Percentiles rank a stretch among this genome's conserved stretches.
Conservation (phyloP, 2,113 vertebrate species). For the Tetrax tetrax region DNA sequence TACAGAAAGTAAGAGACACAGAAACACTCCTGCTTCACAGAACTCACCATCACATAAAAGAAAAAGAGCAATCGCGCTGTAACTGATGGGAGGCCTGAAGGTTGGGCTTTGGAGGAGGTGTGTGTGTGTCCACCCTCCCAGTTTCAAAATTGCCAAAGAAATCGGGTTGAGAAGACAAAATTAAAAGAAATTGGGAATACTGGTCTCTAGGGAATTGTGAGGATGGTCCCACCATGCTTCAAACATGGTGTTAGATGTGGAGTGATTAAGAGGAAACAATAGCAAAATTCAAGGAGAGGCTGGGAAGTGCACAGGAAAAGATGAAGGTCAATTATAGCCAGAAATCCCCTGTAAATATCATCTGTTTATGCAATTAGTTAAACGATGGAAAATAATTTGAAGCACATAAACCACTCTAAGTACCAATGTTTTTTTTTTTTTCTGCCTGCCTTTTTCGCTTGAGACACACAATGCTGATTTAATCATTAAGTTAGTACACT, state of each 20-base stretch:
- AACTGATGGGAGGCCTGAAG: not conserved
- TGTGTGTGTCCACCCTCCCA: fast-evolving
- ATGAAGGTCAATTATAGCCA: constrained; percentile 54
- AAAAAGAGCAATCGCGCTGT: not conserved
- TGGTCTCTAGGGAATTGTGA: not conserved
- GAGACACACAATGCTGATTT: constrained; percentile 4
- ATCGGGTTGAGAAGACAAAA: not conserved
- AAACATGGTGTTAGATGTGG: not conserved
- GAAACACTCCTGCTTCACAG: not conserved
- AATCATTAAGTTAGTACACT: not conserved
- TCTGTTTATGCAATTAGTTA: constrained; percentile 36
- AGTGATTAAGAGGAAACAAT: constrained; percentile 40
- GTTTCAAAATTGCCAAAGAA: not conserved
- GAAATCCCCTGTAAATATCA: constrained; percentile 57
- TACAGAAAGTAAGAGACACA: not conserved
- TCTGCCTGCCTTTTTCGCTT: not conserved
- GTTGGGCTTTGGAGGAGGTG: not conserved
- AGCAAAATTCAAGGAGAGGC: constrained; percentile 54
- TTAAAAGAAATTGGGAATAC: not conserved
- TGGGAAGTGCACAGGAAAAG: constrained; percentile 49
- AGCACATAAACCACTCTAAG: not conserved
- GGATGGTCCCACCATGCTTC: not conserved
- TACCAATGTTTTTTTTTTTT: not conserved
- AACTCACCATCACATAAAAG: not conserved
- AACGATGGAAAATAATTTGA: constrained; percentile 54